Evolutionary conservation across 2,888 invertebrate species (phyloP).

Genomic region (Agrenia bidenticulata): DNA sequence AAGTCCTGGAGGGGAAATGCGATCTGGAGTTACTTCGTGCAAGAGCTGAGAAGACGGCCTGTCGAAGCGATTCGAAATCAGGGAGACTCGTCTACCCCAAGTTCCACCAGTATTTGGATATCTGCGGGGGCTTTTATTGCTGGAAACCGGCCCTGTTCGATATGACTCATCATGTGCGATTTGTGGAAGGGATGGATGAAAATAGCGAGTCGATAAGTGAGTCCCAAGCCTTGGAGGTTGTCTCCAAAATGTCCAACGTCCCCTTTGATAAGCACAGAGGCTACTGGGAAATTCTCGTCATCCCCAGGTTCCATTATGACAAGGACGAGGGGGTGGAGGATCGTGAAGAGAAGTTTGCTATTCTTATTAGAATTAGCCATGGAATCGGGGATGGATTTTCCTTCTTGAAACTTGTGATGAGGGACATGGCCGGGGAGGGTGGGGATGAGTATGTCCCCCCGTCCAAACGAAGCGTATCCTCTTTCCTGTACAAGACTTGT

Average conservation of each 20-base stretch:
- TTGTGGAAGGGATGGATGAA: conserved; percentile 35
- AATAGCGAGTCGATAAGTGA: conserved; percentile 36
- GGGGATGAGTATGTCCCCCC: conserved; percentile 32
- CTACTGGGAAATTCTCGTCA: conserved; percentile 48
- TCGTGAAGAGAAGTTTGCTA: conserved; percentile 34
- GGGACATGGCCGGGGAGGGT: conserved; percentile 45
- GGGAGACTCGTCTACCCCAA: conserved; percentile 40
- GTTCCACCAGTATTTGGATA: conserved; percentile 43
- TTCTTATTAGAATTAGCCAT: conserved; percentile 48
- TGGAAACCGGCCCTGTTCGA: conserved; percentile 47
- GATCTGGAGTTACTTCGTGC: conserved; percentile 38
- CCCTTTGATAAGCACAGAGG: conserved; percentile 32
- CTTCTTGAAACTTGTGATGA: conserved; percentile 46
- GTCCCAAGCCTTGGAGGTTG: conserved; percentile 35
- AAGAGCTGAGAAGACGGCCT: conserved; percentile 36
- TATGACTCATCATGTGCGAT: conserved; percentile 45
- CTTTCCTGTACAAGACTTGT: conserved; percentile 17
- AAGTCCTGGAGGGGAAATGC: conserved; percentile 37
- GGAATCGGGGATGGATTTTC: conserved; percentile 50
- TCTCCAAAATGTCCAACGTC: conserved; percentile 37
- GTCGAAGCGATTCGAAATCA: conserved; percentile 22
- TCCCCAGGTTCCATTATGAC: conserved; percentile 46
- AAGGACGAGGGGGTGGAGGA: conserved; percentile 17
- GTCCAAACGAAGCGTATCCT: conserved; percentile 13
- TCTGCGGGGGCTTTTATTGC: conserved; percentile 40